Evolutionary conservation across 2,113 vertebrate species (phyloP).

Genomic region (Thymallus thymallus): DNA sequence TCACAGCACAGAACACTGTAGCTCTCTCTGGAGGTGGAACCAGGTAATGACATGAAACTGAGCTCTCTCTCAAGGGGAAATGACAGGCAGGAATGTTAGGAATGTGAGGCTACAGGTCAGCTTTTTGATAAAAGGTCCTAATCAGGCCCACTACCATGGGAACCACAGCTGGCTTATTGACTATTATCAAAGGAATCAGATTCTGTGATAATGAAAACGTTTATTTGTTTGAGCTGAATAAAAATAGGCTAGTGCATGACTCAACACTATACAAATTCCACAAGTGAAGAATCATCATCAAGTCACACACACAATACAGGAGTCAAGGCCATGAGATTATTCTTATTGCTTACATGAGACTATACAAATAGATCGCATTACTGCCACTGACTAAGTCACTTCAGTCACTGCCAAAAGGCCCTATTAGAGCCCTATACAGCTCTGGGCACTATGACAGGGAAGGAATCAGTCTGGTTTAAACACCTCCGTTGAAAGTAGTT

Average conservation of each 20-base stretch:
- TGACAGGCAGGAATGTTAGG: constrained; percentile 34
- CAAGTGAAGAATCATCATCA: background rate
- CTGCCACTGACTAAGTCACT: background rate
- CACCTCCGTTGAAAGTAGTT: background rate
- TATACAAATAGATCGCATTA: background rate
- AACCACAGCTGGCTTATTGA: constrained; percentile 2
- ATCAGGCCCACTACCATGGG: constrained; percentile 8
- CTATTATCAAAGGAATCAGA: background rate
- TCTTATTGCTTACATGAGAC: no score
- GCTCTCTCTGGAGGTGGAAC: constrained; percentile 46
- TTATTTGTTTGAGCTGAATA: background rate
- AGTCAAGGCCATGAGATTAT: background rate
- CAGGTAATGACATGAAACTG: background rate
- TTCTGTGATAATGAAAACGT: background rate
- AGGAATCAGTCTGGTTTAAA: background rate
- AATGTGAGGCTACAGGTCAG: constrained; percentile 28
- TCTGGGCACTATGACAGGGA: background rate
- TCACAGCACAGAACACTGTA: background rate
- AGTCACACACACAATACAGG: constrained; percentile 6
- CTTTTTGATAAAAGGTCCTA: background rate
- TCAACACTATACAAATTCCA: background rate
- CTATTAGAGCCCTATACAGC: no score
- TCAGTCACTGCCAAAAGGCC: constrained; percentile 4
- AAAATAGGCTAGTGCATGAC: constrained; percentile 32
- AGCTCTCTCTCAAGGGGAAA: background rate